Base-by-base conservation (phyloP, 64 coral and sea anemone genomes). In the Stichodactyla helianthus region DNA sequence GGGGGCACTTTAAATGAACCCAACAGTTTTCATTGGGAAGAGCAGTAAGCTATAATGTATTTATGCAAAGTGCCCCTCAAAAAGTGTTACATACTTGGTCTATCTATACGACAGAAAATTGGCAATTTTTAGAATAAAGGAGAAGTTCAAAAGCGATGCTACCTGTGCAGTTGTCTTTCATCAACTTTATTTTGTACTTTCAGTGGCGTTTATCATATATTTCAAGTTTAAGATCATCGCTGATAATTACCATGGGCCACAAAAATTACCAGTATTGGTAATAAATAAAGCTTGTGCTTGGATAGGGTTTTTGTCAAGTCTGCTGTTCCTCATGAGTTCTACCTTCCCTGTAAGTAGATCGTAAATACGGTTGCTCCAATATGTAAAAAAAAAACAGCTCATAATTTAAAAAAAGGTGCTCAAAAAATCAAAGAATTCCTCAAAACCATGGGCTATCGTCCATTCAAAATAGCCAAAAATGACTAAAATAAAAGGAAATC, bases 181-280 rank as follows among this genome's bases (percentile, higher is more conserved):
- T 9, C 22, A 15, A 60, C 62, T 22, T 74, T 27, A 10, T 74
- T 10, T 6, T 74, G 0, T 74, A 8, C 31, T 79, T 79, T 9
- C 10, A 81, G 78, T 81, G n/a, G 78, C 78, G 16, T 81, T 81
- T 12, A 81, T 81, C 78, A 81, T 81, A 52, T 81, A 81, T 50
- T 81, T 81, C 78, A 81, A 81, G 51, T 81, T 52, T 51, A 81
- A 81, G 52, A 22, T 20, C 5, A 81, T 81, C 14, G 78, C 35
- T 20, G 4, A 51, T 74, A 52, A 51, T 15, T 54, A 81, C 78
- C 15, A 81, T 19, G 51, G 78, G 12, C 52, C 78, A 54, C 78
- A 53, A 7, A 12, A 17, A 5, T 0, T 54, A 2, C 1, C 15
- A 9, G 51, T 81, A 5, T 2, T 81, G 4, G 6, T 52, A 13